Evolutionary conservation across 2,113 vertebrate species (phyloP).

Genomic region (Xyliphius kryptos): DNA sequence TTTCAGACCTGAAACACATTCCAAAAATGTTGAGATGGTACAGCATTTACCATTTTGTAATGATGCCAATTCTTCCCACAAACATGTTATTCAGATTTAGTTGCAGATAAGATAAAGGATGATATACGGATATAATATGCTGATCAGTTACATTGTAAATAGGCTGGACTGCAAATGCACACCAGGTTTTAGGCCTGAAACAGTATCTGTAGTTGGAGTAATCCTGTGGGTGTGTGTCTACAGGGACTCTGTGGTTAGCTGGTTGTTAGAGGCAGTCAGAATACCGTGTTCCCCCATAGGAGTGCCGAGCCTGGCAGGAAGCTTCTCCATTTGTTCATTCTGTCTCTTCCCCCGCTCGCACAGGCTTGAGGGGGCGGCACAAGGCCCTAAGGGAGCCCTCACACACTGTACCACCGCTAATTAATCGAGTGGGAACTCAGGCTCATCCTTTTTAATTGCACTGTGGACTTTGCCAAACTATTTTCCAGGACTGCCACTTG

Average conservation of each 20-base stretch:
- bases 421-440: conserved; percentile 59
- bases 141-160: no score
- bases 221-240: conserved; percentile 42
- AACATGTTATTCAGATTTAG: no score
- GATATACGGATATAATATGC: no score
- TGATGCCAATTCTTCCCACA: no score
- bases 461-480: conserved; percentile 57
- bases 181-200: conserved; percentile 42
- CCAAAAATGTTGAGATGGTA: no score
- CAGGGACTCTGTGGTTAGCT: conserved; percentile 37
- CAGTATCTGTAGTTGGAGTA: conserved; percentile 42
- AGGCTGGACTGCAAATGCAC: conserved; percentile 46
- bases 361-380: conserved; percentile 61
- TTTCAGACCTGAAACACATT: no score
- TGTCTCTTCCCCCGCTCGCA: conserved; percentile 51
- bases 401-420: conserved; percentile 61
- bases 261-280: conserved; percentile 42
- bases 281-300: conserved; percentile 40
- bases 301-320: conserved; percentile 33
- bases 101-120: no score
- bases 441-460: conserved; percentile 60
- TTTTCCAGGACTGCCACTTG: conserved; percentile 61
- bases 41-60: no score
- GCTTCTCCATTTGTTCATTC: conserved; percentile 62
- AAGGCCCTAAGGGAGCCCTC: conserved; percentile 46